Percentiles rank a stretch among this genome's conserved stretches.
Evolutionary conservation across 1,140 invertebrate species (phyloP).

Genomic region (Aricia agestis): DNA sequence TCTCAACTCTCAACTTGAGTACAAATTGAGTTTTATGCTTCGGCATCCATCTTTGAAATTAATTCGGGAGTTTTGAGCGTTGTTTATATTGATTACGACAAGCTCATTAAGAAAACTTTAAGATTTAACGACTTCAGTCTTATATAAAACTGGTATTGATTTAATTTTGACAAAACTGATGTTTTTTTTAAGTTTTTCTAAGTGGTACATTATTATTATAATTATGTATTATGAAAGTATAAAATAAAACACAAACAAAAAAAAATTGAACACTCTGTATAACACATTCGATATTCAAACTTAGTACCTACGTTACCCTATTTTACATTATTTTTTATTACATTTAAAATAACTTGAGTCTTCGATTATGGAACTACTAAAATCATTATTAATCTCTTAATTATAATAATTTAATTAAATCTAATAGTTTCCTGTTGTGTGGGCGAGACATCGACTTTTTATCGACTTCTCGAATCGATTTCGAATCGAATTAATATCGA

Average conservation of each 20-base stretch:
- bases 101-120: not conserved
- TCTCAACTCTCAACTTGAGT: not conserved
- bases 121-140: no score
- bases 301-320: no score
- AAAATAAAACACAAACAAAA: no score
- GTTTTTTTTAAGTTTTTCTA: no score
- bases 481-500: not conserved
- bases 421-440: not conserved
- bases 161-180: no score
- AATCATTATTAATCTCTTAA: not conserved
- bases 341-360: no score
- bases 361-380: no score
- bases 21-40: not conserved
- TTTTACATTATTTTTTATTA: not conserved
- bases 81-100: not conserved
- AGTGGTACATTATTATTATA: no score
- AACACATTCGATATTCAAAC: no score
- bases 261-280: no score
- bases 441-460: not conserved
- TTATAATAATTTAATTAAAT: conserved; percentile 11
- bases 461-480: not conserved
- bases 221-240: no score
- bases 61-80: not conserved
- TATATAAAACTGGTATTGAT: no score
- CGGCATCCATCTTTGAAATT: not conserved